Percentiles rank a stretch among this genome's conserved stretches.
Conservation (phyloP, 2,113 vertebrate genomes). For the Zosterops lateralis region DNA sequence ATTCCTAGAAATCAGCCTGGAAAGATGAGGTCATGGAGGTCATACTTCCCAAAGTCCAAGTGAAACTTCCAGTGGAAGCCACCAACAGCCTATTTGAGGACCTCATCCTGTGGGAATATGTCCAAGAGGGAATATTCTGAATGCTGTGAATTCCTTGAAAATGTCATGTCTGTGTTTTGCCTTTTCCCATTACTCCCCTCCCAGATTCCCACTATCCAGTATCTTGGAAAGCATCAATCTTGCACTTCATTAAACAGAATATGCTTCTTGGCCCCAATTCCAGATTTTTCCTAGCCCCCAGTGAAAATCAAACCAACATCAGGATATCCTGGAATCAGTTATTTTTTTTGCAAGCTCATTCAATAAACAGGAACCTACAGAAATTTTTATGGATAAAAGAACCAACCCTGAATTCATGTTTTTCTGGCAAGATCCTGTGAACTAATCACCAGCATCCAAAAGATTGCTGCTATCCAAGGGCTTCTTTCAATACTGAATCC, state of each 20-base stretch:
- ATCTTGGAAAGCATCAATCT: background rate
- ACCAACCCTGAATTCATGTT: background rate
- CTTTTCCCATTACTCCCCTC: background rate
- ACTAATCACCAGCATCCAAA: background rate
- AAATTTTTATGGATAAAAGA: background rate
- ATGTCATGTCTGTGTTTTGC: rapidly evolving
- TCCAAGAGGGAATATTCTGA: background rate
- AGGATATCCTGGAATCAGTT: background rate
- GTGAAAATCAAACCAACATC: background rate
- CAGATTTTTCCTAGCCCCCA: background rate
- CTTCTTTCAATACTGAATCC: background rate
- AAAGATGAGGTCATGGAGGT: background rate
- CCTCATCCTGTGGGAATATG: background rate
- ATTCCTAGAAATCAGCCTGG: background rate
- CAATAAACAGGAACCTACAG: background rate
- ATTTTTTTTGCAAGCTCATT: background rate
- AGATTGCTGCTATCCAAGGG: background rate
- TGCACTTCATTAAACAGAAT: background rate
- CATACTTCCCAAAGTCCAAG: background rate
- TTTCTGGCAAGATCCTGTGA: background rate
- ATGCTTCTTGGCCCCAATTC: background rate
- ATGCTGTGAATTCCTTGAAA: background rate
- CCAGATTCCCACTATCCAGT: background rate
- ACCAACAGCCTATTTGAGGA: background rate
- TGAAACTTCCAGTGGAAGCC: background rate